Base-by-base conservation (phyloP, 2,888 invertebrate genomes). In the Anaspis maculata region DNA sequence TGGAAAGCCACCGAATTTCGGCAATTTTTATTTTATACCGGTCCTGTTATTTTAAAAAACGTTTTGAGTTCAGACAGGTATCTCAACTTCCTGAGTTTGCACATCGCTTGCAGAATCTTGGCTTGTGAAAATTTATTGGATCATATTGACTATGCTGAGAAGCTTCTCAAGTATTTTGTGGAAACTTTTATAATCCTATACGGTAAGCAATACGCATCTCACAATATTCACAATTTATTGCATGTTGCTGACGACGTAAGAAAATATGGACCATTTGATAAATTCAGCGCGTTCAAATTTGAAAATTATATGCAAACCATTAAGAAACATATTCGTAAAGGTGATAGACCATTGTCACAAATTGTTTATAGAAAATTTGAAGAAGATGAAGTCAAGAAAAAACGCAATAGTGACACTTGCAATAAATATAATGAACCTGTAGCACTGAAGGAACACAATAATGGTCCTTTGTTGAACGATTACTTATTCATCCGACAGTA, bases 161-260 rank as follows among this genome's bases (percentile, higher is more conserved):
- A 9, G 11, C n/a, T 21, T 12, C 13, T 29, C 12, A 29, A 39
- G 19, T 15, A 21, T 16, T 35, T 19, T 35, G 13, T 14, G 13
- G 9, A 31, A 12, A 30, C 7, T 5, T 24, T 24, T 24, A 24
- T 24, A 9, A 10, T 24, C 5, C 12, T 31, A 7, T 39, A 39
- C 25, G 35, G 39, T 7, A 4, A n/a, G n/a, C 13, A 26, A 36
- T 9, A 25, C 23, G 16, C 44, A 9, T 30, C 34, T 15, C 37
- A 43, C 13, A 48, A 47, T 29, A 26, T 47, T 3, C 47, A 47
- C 23, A 42, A 39, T 34, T 24, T 48, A 5, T 29, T 41, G 12
- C 45, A 49, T 28, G 19, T 49, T 10, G 4, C 11, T 3, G 21
- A 29, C 11, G 29, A 29, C 13, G 29, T 29, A 4, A 9, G n/a